Evolutionary conservation across 2,113 vertebrate genomes (phyloP).

Genomic region (Xiphorhynchus elegans): DNA sequence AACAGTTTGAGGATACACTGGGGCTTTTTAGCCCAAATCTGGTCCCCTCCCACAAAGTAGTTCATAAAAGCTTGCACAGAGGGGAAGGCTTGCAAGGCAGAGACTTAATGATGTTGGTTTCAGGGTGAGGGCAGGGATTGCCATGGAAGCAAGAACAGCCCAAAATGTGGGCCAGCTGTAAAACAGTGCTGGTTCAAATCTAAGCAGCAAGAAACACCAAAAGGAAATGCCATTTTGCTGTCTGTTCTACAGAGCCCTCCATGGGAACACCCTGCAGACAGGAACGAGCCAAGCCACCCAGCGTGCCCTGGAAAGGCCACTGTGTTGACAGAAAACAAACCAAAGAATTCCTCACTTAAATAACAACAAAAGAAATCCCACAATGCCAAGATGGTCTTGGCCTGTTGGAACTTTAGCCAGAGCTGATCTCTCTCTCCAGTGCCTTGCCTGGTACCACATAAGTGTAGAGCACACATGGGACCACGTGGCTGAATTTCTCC

Average conservation of each 20-base stretch:
- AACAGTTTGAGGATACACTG: neutral
- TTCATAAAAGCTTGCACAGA: neutral
- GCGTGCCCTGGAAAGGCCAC: neutral
- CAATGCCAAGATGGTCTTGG: neutral
- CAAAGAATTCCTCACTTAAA: neutral
- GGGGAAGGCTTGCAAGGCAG: neutral
- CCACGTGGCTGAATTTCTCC: neutral
- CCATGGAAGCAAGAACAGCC: neutral
- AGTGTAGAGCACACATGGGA: neutral
- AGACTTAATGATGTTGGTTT: neutral
- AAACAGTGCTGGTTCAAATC: neutral
- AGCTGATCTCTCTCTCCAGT: neutral
- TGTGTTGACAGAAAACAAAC: neutral
- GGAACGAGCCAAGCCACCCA: neutral
- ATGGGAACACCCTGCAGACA: neutral
- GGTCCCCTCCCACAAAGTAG: too few relatives aligned
- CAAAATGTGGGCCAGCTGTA: rapidly evolving
- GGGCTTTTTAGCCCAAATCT: neutral
- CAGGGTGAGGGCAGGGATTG: neutral
- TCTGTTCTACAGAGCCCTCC: neutral
- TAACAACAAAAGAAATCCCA: neutral
- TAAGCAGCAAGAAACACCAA: neutral
- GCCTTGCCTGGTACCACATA: neutral
- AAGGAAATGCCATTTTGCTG: neutral
- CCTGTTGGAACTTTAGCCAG: neutral